Conservation (phyloP, 30 jellyfish, hydroid and myxozoan genomes). For the Cassiopea andromeda region DNA sequence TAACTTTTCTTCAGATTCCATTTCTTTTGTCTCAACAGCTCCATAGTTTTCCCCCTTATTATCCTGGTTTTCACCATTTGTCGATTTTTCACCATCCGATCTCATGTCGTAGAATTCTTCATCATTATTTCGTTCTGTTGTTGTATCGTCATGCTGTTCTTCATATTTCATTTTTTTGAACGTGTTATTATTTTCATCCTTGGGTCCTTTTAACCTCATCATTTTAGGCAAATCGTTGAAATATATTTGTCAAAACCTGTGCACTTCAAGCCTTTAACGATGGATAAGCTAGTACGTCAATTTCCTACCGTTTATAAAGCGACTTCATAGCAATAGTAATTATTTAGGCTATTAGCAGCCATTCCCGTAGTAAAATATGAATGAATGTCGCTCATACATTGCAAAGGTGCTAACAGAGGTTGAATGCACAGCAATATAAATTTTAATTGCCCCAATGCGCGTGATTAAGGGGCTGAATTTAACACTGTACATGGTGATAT, state of each 20-base stretch:
- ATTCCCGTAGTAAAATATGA: background rate
- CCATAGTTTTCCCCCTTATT: background rate
- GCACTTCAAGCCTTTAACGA: background rate
- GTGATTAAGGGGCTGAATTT: constrained; percentile 64
- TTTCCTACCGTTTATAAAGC: constrained; percentile 25
- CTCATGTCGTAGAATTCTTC: constrained; percentile 1
- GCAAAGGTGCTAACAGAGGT: constrained; percentile 40
- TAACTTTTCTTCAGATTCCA: background rate
- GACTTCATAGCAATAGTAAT: constrained; percentile 40
- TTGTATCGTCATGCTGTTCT: background rate
- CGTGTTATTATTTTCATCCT: constrained; percentile 11
- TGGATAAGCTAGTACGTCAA: background rate
- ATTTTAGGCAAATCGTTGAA: background rate
- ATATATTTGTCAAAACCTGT: background rate
- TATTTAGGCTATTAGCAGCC: constrained; percentile 41
- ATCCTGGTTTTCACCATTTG: background rate
- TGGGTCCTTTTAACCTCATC: background rate
- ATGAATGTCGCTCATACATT: constrained; percentile 14
- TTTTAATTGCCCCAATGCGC: constrained; percentile 19
- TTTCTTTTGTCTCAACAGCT: background rate
- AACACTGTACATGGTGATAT: constrained; percentile 11
- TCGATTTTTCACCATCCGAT: constrained; percentile 28
- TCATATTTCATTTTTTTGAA: background rate
- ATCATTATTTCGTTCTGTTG: background rate
- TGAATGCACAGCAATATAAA: constrained; percentile 30